Evolutionary conservation across 2,888 invertebrate genomes (phyloP), one percentile per base, ranked within the genome.

Genomic region (Rhimphoctona megacephalus): DNA sequence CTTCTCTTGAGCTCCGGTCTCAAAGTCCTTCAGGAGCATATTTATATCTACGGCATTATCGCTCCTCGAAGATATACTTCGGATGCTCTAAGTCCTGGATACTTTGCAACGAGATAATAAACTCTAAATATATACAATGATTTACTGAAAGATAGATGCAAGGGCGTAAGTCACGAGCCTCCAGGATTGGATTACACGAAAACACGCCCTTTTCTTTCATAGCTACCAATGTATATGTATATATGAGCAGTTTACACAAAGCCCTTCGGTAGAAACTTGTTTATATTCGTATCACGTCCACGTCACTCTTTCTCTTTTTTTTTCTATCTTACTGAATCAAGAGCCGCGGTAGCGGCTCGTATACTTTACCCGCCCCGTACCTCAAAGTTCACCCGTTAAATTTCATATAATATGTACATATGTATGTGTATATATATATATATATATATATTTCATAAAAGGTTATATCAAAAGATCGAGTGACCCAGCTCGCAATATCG

Each of bases 81-180:
- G 46, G 25, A 6, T n/a, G 39, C 25, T 25, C 36, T 54, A 54
- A 36, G 66, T 83, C 57, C 39, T 7, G 39, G 69, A 80, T 80
- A 80, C 69, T 81, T 85, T 81, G 70, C 70, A 77, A 85, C 70
- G 81, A 77, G 85, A 85, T 85, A n/a, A 81, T 72, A 83, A 78
- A 77, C 52, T 64, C 36, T 22, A 17, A 25, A 8, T 57, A 30
- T 66, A 66, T 33, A 77, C 30, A 77, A 49, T 39, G 36, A 43
- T 57, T 36, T 57, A 74, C 7, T 5, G 17, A 46, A 43, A 19
- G 46, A 69, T 69, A 64, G 33, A 3, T 17, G 22, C 17, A 61
- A 39, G 67, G 39, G 39, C 67, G 67, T 22, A 39, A 22, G 39
- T 52, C 22, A 8, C 33, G 4, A 54, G n/a, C 19, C 54, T 33